phyloP scores from a whole-genome alignment of 2,888 invertebrate genomes.

The Epirrita christyi region DNA sequence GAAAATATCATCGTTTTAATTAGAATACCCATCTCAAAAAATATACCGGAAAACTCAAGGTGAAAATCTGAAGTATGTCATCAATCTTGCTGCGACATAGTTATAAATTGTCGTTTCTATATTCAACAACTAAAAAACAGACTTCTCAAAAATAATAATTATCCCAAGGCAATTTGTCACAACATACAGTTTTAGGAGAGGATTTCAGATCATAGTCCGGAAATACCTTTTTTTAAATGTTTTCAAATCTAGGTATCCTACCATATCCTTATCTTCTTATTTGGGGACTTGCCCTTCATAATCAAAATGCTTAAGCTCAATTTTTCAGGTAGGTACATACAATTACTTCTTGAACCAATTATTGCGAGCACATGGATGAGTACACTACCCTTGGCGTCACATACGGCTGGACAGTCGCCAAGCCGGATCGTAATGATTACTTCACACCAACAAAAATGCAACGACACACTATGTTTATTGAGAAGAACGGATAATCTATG shows the following conservation, averaged over 20 bases:
- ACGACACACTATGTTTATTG: slow-evolving; percentile 16
- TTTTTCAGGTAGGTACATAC: background rate
- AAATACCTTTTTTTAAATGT: too few species aligned
- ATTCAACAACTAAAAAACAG: slow-evolving; percentile 14
- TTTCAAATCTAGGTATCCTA: too few species aligned
- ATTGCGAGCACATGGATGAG: slow-evolving; percentile 28
- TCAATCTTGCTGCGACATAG: slow-evolving; percentile 28
- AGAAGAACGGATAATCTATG: background rate
- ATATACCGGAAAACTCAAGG: slow-evolving; percentile 36
- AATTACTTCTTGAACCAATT: slow-evolving; percentile 33
- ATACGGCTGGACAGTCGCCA: slow-evolving; percentile 25
- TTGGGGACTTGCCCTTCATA: too few species aligned
- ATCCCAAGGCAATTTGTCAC: too few species aligned
- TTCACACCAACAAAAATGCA: slow-evolving; percentile 14
- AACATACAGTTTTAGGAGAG: too few species aligned
- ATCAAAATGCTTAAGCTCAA: too few species aligned
- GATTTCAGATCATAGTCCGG: too few species aligned
- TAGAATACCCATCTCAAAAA: slow-evolving; percentile 2
- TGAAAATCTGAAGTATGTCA: slow-evolving; percentile 24
- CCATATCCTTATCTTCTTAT: too few species aligned
- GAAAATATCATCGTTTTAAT: slow-evolving; percentile 9
- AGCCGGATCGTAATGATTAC: slow-evolving; percentile 22
- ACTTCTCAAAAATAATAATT: background rate
- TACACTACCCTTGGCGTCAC: slow-evolving; percentile 32
- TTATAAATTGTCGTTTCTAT: slow-evolving; percentile 28